Conservation (phyloP, 2,797 vertebrate species). For the Anguilla megastoma region DNA sequence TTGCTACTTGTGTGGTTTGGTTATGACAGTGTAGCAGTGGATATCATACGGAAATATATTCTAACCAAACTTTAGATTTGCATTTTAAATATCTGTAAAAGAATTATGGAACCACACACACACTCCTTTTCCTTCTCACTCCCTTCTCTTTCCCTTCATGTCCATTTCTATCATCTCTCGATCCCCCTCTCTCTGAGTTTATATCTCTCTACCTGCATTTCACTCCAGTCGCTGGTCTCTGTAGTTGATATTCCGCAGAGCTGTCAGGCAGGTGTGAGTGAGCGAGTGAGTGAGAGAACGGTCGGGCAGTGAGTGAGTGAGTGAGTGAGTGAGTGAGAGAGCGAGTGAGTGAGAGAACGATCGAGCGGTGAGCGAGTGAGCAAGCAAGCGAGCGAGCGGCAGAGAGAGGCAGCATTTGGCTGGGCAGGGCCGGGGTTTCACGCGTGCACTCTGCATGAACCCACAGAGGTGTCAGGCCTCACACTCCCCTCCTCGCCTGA, state of each 20-base stretch:
- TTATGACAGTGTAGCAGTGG: too few species aligned
- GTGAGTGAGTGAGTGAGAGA: neutral
- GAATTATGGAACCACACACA: slow-evolving; percentile 14
- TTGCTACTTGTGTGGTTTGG: neutral
- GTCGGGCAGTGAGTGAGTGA: too few species aligned
- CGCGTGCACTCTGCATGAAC: slow-evolving; percentile 52
- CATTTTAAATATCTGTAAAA: neutral
- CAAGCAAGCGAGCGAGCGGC: slow-evolving; percentile 43
- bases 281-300: neutral
- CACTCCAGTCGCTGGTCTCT: slow-evolving; percentile 56
- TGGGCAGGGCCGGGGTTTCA: slow-evolving; percentile 47
- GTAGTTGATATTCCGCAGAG: slow-evolving; percentile 72
- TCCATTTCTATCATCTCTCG: neutral
- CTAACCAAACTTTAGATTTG: neutral
- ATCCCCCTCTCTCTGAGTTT: too few species aligned
- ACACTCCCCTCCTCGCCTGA: slow-evolving; percentile 48
- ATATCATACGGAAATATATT: neutral
- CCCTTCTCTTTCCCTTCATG: neutral
- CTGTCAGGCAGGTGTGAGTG: slow-evolving; percentile 66
- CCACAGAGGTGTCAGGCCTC: slow-evolving; percentile 48
- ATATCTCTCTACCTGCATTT: neutral
- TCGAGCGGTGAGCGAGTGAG: neutral
- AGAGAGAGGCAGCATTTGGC: slow-evolving; percentile 37
- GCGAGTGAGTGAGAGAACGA: neutral
- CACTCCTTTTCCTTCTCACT: slow-evolving; percentile 56